phyloP scores from a whole-genome alignment of 1,140 invertebrate genomes.

The Drosophila kanapiae region DNA sequence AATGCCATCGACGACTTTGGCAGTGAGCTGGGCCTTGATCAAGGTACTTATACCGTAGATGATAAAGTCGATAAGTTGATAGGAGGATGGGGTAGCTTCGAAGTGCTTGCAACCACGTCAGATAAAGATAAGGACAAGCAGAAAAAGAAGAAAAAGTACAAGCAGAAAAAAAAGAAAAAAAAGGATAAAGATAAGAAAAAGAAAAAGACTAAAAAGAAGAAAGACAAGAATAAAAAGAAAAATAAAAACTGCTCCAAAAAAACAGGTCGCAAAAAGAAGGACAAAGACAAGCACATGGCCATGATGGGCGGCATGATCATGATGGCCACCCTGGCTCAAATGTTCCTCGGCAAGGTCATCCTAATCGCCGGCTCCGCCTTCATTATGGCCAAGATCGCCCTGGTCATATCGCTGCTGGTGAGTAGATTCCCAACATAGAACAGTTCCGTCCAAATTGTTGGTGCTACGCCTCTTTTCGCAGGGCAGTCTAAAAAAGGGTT shows the following conservation, averaged over 20 bases:
- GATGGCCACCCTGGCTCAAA: conserved; percentile 88
- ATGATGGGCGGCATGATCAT: conserved; percentile 89
- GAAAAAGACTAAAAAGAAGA: conserved; percentile 50
- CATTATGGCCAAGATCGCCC: conserved; percentile 89
- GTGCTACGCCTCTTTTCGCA: conserved; percentile 72
- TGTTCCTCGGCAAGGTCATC: conserved; percentile 89
- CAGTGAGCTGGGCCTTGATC: conserved; percentile 56
- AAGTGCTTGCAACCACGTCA: conserved; percentile 40
- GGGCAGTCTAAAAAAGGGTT: conserved; percentile 88
- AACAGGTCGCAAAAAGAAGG: conserved; percentile 85
- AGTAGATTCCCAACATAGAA: conserved; percentile 44
- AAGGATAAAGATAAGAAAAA: conserved; percentile 39
- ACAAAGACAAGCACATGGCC: conserved; percentile 86
- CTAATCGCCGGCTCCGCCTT: conserved; percentile 89
- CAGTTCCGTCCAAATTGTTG: conserved; percentile 52
- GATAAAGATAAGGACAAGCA: conserved; percentile 47
- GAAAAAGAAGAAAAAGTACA: conserved; percentile 33
- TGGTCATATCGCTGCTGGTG: conserved; percentile 88
- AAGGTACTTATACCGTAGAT: conserved; percentile 83
- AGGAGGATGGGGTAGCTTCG: conserved; percentile 65
- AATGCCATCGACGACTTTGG: conserved; percentile 74
- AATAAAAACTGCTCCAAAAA: conserved; percentile 74
- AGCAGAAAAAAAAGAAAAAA: conserved; percentile 4
- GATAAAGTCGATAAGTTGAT: conserved; percentile 78
- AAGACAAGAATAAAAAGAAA: conserved; percentile 68